A percentile compares a stretch with the other conserved stretches of the same genome.
phyloP scores from a whole-genome alignment of 1,140 invertebrate genomes.

The Diachasma alloeum region DNA sequence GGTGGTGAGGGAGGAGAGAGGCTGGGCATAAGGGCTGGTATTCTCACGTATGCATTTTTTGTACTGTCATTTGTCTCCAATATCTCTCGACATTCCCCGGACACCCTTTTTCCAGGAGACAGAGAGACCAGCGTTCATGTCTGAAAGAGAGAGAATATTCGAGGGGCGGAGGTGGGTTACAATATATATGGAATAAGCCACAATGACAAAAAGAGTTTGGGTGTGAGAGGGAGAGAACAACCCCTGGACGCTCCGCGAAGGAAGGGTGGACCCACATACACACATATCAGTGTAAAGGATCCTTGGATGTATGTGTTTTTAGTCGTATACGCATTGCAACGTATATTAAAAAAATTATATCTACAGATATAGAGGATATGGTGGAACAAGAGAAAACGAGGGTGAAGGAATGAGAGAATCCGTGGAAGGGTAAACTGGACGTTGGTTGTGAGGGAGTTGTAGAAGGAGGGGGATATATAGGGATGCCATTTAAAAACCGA shows the following conservation, averaged over 20 bases:
- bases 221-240: conserved; percentile 15
- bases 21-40: conserved; percentile 26
- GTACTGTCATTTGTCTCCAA: conserved; percentile 65
- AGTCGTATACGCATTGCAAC: not conserved
- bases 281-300: not conserved
- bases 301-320: not conserved
- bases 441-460: not conserved
- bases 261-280: conserved; percentile 31
- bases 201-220: conserved; percentile 60
- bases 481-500: conserved; percentile 58
- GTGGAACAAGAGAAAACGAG: conserved; percentile 24
- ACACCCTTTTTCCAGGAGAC: conserved; percentile 19
- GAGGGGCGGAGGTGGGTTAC: conserved; percentile 33
- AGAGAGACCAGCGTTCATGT: not conserved
- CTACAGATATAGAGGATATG: not conserved
- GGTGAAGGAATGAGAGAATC: conserved; percentile 25
- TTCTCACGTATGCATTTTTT: conserved; percentile 61
- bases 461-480: not conserved
- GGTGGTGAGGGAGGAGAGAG: not conserved
- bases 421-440: conserved; percentile 19
- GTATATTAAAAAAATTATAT: not conserved
- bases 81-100: conserved; percentile 52
- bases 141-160: conserved; percentile 12
- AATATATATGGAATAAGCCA: conserved; percentile 64
- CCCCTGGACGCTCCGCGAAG: conserved; percentile 36